phyloP scores from a whole-genome alignment of 2,888 invertebrate species.

The Cosmorhoe ocellata region DNA sequence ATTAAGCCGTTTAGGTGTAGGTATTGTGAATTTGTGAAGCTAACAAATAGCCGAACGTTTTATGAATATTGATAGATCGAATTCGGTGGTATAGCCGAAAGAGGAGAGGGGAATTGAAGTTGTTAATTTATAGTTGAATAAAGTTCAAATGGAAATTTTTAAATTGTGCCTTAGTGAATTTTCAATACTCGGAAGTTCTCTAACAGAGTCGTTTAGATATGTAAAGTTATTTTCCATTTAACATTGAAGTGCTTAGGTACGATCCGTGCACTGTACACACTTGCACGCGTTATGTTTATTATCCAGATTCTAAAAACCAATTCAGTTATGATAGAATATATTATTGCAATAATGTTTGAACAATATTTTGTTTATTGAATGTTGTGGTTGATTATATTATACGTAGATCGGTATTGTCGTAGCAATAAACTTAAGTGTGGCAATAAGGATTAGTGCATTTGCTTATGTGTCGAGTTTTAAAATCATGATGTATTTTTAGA shows the following conservation, averaged over 20 bases:
- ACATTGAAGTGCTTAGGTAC: conserved; percentile 46
- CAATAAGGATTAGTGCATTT: conserved; percentile 77
- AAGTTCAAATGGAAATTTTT: conserved; percentile 77
- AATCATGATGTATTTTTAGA: conserved; percentile 57
- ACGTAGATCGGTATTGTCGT: conserved; percentile 75
- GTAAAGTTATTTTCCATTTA: conserved; percentile 38
- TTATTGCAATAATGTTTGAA: conserved; percentile 73
- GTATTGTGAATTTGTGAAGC: no score
- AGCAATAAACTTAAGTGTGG: conserved; percentile 80
- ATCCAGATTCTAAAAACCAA: conserved; percentile 56
- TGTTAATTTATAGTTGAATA: conserved; percentile 70
- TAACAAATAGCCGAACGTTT: conserved; percentile 23
- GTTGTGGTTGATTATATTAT: conserved; percentile 73
- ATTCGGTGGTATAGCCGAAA: neutral
- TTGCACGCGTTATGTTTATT: conserved; percentile 43
- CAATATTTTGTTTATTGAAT: conserved; percentile 73
- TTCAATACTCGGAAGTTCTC: conserved; percentile 53
- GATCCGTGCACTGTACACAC: conserved; percentile 62
- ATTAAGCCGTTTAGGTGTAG: conserved; percentile 37
- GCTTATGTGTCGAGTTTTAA: conserved; percentile 69
- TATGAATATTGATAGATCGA: neutral
- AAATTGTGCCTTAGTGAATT: conserved; percentile 81
- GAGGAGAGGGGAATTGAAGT: conserved; percentile 60
- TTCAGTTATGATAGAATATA: conserved; percentile 55
- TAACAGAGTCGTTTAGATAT: conserved; percentile 42